A percentile compares a stretch with the other conserved stretches of the same genome.
Conservation (phyloP, 2,113 vertebrate genomes). For the Lonchura striata region DNA sequence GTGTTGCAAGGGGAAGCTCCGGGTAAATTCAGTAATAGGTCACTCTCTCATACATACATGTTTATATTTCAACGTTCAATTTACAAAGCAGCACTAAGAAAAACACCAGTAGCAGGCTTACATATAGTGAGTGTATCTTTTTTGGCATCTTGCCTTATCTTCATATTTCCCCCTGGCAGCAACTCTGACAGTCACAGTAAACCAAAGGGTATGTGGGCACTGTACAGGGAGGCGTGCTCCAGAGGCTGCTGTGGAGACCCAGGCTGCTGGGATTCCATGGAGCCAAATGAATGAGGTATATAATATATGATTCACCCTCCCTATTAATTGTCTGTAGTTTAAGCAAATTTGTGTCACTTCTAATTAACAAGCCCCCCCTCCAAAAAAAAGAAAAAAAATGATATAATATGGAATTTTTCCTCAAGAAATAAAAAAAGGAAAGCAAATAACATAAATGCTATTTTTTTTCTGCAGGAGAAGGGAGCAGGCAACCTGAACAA, state of each 20-base stretch:
- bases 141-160: background rate
- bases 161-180: background rate
- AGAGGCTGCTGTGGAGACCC: background rate
- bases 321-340: background rate
- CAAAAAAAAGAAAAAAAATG: background rate
- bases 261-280: background rate
- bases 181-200: background rate
- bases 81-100: background rate
- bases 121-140: background rate
- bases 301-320: background rate
- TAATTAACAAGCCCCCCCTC: background rate
- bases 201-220: background rate
- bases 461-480: background rate
- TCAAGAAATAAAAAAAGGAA: background rate
- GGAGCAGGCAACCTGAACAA: constrained; percentile 20
- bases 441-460: background rate
- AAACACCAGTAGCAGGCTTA: background rate
- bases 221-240: fast-evolving
- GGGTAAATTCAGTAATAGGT: background rate
- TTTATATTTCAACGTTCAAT: background rate
- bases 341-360: background rate
- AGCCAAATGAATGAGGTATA: background rate
- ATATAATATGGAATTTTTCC: background rate
- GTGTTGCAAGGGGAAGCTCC: fast-evolving
- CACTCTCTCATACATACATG: background rate